Evolutionary conservation across 2,888 invertebrate species (phyloP), one percentile per base, ranked within the genome.

Genomic region (Hyposoter dolosus): DNA sequence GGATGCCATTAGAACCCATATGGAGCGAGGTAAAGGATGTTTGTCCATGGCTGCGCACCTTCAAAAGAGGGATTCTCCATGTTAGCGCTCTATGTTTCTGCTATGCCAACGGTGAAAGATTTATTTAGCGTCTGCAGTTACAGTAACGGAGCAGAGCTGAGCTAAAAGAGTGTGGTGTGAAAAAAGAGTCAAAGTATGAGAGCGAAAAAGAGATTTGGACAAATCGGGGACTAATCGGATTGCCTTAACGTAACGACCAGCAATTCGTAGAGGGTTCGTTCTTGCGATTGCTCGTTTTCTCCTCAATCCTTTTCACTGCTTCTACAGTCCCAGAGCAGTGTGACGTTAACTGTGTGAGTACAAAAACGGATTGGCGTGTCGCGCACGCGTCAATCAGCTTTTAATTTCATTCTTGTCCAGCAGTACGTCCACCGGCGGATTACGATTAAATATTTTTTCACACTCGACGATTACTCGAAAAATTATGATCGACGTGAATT

Each of bases 151-250:
- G 65, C 85, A 28, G 28, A 63, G 43, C 53, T 50, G 79, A 79
- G 71, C 71, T n/a, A 66, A 15, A 56, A 82, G 35, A 75, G 78
- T 43, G n/a, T 35, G 40, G 47, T 65, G 45, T 53, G 32, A 47
- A 40, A 60, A 68, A 28, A 40, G 56, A 74, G 77, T 19, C 17
- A 69, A 68, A 47, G 47, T 56, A n/a, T 56, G 40, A 43, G 17
- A 17, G 71, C 71, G 45, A 60, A 60, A 76, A 43, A 76, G 35
- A 43, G 47, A 60, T 78, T 66, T 35, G 56, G 86, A 87, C 86
- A 85, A 87, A 87, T 87, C 83, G 87, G 69, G 83, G 81, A 83
- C 87, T 87, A 87, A 87, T 87, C 83, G 86, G 77, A 86, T 83
- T 66, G 81, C 75, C 74, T 85, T 85, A 83, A 63, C 77, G 71